Conservation (phyloP, 2,113 vertebrate species). For the Falco punctatus region DNA sequence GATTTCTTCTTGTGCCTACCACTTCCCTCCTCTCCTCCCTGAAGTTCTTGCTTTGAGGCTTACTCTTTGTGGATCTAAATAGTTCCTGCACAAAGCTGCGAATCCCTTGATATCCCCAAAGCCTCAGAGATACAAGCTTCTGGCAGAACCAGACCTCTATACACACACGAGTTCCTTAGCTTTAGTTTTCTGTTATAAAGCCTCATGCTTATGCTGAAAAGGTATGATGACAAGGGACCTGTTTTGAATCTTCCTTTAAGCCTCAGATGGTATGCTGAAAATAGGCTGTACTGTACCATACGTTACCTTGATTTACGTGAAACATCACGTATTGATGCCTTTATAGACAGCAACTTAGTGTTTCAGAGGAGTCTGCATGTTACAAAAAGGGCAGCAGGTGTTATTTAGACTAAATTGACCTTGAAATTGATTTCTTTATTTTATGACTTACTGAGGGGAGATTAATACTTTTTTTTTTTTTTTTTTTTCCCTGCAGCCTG, state of each 20-base stretch:
- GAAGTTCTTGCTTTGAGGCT: background rate
- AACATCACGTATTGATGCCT: constrained; percentile 8
- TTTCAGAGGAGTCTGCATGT: constrained; percentile 61
- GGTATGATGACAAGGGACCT: background rate
- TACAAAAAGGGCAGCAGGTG: constrained; percentile 79
- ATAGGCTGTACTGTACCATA: background rate
- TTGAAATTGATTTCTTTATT: constrained; percentile 90
- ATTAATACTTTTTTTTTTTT: constrained; percentile 77
- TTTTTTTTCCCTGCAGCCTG: constrained; percentile 65
- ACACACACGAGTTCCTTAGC: background rate
- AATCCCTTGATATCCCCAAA: fast-evolving
- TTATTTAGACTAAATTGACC: constrained; percentile 85
- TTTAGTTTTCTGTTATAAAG: background rate
- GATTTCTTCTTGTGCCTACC: background rate
- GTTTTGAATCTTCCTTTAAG: background rate
- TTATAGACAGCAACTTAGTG: constrained; percentile 49
- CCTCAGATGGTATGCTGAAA: background rate
- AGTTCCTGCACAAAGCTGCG: fast-evolving
- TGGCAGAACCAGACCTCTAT: background rate
- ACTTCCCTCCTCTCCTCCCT: fast-evolving
- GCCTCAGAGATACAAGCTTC: background rate
- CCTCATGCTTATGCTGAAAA: background rate
- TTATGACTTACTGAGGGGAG: constrained; percentile 82
- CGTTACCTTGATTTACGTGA: background rate
- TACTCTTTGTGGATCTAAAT: background rate